These are phyloP conservation scores for Achlya flavicornis DNA, from an alignment of 2,888 invertebrate species.

Conservation along the genomic window DNA sequence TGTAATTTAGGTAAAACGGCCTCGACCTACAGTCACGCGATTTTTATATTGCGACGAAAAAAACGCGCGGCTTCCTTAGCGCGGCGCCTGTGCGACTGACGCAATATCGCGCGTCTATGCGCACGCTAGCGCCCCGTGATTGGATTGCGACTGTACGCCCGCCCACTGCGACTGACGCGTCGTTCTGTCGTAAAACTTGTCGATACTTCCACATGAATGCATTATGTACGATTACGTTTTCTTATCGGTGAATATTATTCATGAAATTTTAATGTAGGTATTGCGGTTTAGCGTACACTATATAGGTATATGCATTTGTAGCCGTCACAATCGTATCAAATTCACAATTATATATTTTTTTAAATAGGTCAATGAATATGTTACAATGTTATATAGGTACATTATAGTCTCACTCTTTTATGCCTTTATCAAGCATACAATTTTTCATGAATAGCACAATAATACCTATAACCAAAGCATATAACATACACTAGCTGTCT, in stretches of 20 bases:
- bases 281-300: not conserved
- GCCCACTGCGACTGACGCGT: slow-evolving; percentile 56
- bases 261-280: not conserved
- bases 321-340: no score
- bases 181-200: slow-evolving; percentile 26
- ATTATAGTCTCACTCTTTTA: no score
- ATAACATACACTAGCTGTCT: no score
- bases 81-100: slow-evolving; percentile 55
- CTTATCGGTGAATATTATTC: slow-evolving; percentile 7
- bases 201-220: slow-evolving; percentile 12
- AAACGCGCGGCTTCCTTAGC: slow-evolving; percentile 49
- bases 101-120: slow-evolving; percentile 47
- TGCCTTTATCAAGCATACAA: no score
- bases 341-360: no score
- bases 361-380: no score
- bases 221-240: slow-evolving; percentile 10
- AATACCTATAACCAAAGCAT: no score
- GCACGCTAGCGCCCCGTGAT: slow-evolving; percentile 41
- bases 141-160: slow-evolving; percentile 45
- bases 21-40: not conserved
- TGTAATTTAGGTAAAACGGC: not conserved
- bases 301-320: not conserved
- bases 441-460: no score
- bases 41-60: slow-evolving; percentile 48
- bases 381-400: no score